Evolutionary conservation across 2,888 invertebrate species (phyloP).

Genomic region (Margaritifera margaritifera): DNA sequence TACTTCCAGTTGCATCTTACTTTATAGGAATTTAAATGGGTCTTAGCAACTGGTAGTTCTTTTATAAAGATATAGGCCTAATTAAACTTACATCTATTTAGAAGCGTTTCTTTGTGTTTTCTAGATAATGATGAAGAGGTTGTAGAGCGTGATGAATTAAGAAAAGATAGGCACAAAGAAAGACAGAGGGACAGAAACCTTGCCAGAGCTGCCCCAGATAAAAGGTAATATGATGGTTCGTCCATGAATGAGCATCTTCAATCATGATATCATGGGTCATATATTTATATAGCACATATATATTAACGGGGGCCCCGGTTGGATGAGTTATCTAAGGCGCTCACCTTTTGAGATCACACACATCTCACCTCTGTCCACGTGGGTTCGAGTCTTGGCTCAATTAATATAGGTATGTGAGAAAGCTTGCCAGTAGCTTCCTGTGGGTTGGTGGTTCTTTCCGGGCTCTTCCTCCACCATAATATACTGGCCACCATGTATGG

Average conservation of each 20-base stretch:
- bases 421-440: too few species aligned
- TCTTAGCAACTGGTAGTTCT: too few species aligned
- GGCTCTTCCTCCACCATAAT: too few species aligned
- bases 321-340: too few species aligned
- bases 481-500: too few species aligned
- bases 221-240: conserved; percentile 72
- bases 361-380: neutral
- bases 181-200: conserved; percentile 94
- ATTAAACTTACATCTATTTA: neutral
- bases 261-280: neutral
- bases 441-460: too few species aligned
- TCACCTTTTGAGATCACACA: neutral
- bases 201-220: conserved; percentile 94
- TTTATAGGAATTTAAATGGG: too few species aligned
- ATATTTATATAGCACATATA: neutral
- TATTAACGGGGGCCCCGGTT: too few species aligned
- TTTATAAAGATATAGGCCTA: too few species aligned
- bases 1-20: too few species aligned
- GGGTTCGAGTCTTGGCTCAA: too few species aligned
- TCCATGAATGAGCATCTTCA: neutral
- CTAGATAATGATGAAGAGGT: conserved; percentile 79
- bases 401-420: too few species aligned
- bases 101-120: conserved; percentile 7
- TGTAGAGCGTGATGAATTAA: conserved; percentile 76
- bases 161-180: conserved; percentile 92